Conservation (phyloP, 1,140 invertebrate species). For the Aphaenogaster ashmeadi region DNA sequence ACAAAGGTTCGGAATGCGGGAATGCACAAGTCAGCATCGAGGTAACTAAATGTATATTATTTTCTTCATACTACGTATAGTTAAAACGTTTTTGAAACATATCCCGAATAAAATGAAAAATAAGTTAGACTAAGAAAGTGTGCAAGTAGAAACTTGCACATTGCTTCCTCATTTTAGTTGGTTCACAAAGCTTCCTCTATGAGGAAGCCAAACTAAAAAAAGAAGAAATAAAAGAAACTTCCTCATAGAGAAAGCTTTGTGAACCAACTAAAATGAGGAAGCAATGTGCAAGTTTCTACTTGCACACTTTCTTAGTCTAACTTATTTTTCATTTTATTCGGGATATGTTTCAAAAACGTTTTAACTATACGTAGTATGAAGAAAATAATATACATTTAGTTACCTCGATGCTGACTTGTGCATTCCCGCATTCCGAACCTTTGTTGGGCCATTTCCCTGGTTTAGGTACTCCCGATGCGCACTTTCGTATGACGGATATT, state of each 20-base stretch:
- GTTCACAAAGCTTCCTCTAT: no score
- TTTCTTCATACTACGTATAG: neutral
- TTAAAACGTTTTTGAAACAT: neutral
- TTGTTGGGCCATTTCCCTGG: rapidly evolving
- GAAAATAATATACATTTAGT: neutral
- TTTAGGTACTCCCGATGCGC: conserved; percentile 44
- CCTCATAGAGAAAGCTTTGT: no score
- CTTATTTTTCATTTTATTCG: neutral
- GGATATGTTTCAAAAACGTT: neutral
- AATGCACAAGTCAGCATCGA: neutral
- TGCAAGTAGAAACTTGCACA: no score
- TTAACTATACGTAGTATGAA: neutral
- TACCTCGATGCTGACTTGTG: neutral
- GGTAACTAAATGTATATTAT: neutral
- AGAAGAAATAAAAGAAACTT: no score
- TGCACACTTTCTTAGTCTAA: no score
- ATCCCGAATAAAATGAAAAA: neutral
- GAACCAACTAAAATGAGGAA: no score
- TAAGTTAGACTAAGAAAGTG: no score
- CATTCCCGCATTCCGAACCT: neutral
- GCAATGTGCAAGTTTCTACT: no score
- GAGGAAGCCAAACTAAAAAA: no score
- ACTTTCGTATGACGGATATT: conserved; percentile 61
- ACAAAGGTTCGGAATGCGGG: neutral
- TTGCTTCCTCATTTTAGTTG: no score